Evolutionary conservation across 2,113 vertebrate genomes (phyloP).

Genomic region (Cyanistes caeruleus): DNA sequence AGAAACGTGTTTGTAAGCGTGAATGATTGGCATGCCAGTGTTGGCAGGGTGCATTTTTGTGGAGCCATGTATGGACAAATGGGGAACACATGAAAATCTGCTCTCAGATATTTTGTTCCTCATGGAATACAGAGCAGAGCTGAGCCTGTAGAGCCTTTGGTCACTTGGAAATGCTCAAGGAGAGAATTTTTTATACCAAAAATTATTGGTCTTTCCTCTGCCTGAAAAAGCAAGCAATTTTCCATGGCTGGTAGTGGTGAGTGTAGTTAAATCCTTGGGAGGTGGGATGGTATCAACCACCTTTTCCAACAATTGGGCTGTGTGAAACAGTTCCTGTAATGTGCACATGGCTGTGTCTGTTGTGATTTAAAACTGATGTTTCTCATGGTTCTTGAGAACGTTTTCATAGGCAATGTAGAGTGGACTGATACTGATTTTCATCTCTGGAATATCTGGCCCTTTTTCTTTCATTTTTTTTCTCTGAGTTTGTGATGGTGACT

Average conservation of each 20-base stretch:
- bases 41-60: neutral
- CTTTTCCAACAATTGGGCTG: neutral
- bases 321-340: neutral
- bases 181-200: neutral
- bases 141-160: neutral
- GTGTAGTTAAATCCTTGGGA: neutral
- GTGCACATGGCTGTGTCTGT: neutral
- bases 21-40: neutral
- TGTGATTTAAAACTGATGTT: neutral
- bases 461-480: neutral
- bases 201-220: neutral
- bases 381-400: neutral
- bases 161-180: neutral
- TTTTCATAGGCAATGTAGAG: neutral
- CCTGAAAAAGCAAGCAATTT: rapidly evolving
- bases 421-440: neutral
- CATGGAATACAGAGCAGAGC: neutral
- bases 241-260: neutral
- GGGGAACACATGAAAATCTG: neutral
- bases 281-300: neutral
- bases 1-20: neutral
- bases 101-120: neutral
- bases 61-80: neutral
- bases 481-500: neutral
- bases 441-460: neutral